phyloP scores from a whole-genome alignment of 2,888 invertebrate genomes.

The Adineta ricciae region DNA sequence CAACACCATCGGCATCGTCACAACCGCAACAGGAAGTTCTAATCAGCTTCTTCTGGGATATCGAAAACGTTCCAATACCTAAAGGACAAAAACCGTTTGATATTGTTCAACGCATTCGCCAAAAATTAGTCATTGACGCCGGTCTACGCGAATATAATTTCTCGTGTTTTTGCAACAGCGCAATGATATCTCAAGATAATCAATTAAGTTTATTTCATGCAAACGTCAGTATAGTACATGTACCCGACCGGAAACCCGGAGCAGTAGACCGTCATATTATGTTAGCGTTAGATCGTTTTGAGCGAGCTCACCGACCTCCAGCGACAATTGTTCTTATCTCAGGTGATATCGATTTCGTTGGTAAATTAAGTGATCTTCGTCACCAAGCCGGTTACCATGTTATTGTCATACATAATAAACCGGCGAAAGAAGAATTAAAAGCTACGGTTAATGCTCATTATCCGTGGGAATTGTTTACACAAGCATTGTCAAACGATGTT shows the following conservation, averaged over 20 bases:
- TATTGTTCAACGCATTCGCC: conserved; percentile 11
- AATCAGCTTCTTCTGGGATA: background rate
- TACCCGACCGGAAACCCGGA: background rate
- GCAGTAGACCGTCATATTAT: background rate
- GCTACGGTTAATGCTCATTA: background rate
- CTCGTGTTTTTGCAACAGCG: background rate
- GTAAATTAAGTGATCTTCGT: background rate
- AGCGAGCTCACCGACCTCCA: background rate
- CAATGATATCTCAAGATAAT: background rate
- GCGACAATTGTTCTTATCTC: background rate
- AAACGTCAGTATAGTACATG: background rate
- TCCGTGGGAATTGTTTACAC: background rate
- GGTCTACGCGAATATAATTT: background rate
- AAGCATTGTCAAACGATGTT: background rate
- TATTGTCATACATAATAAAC: background rate
- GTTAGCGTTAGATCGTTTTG: background rate
- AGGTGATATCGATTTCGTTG: background rate
- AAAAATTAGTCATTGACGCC: background rate
- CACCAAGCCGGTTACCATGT: conserved; percentile 1
- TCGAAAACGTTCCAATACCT: background rate
- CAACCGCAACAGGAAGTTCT: background rate
- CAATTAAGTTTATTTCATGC: background rate
- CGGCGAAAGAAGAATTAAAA: background rate
- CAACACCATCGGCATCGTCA: background rate
- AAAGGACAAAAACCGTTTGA: background rate